A percentile compares a stretch with the other conserved stretches of the same genome.
Conservation (phyloP, 2,113 vertebrate genomes). For the Callipepla squamata region DNA sequence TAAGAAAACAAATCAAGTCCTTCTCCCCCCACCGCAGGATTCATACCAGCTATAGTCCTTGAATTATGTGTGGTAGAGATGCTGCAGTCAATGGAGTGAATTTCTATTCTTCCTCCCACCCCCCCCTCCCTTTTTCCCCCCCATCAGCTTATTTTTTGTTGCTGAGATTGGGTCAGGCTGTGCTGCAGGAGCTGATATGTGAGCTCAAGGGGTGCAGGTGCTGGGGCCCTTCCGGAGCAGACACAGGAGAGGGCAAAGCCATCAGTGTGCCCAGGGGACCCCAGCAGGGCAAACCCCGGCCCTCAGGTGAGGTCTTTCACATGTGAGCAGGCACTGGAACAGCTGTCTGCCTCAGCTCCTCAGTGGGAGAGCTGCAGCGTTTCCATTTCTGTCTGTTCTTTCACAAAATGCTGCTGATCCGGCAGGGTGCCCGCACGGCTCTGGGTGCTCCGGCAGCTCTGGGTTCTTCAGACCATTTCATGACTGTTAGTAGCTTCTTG, state of each 20-base stretch:
- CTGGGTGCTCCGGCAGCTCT: not conserved
- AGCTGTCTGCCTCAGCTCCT: not conserved
- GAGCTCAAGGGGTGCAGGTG: not conserved
- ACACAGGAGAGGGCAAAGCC: not conserved
- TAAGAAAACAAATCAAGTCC: not conserved
- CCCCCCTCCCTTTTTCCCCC: not conserved
- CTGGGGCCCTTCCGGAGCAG: not conserved
- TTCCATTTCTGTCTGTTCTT: not conserved
- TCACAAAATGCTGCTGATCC: not conserved
- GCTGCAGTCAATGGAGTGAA: conserved; percentile 39
- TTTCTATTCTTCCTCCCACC: not conserved
- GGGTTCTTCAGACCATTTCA: no score
- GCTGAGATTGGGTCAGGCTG: not conserved
- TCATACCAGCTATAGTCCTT: not conserved
- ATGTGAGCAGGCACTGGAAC: not conserved
- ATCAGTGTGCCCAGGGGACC: not conserved
- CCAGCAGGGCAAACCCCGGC: not conserved
- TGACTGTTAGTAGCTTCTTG: not conserved
- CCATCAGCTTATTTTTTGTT: not conserved
- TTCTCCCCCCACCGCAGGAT: not conserved
- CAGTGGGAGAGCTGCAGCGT: not conserved
- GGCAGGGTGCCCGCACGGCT: not conserved
- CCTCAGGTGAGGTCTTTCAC: not conserved
- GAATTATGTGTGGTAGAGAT: conserved; percentile 56
- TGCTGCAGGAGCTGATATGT: not conserved